phyloP scores from a whole-genome alignment of 1,140 invertebrate genomes.

The Caerostris darwini region DNA sequence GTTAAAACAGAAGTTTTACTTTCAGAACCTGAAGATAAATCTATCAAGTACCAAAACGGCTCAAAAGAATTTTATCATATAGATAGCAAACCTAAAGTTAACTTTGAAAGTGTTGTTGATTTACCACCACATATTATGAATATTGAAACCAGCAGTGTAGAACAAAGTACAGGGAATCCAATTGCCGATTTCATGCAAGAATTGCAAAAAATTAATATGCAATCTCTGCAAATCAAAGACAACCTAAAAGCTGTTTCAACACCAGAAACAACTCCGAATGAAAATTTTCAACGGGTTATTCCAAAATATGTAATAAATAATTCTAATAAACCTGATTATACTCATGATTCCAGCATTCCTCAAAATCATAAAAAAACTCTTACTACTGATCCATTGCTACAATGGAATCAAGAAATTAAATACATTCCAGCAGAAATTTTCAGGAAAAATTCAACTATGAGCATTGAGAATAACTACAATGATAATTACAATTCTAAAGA shows the following conservation, averaged over 20 bases:
- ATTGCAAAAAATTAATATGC: neutral
- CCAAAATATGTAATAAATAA: neutral
- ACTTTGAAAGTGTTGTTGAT: neutral
- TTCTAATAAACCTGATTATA: neutral
- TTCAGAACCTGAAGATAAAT: neutral
- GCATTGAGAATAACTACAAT: neutral
- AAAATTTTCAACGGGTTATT: neutral
- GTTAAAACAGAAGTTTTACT: neutral
- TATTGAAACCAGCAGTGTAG: neutral
- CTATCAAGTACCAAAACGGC: neutral
- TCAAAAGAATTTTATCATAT: conserved; percentile 40
- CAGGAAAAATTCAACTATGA: conserved; percentile 17
- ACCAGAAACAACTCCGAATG: neutral
- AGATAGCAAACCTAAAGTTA: neutral
- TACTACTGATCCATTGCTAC: neutral
- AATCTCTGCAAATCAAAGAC: neutral
- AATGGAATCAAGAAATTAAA: conserved; percentile 11
- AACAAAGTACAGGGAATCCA: neutral
- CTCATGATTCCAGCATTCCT: neutral
- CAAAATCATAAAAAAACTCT: neutral
- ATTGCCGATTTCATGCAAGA: neutral
- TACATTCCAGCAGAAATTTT: conserved; percentile 51
- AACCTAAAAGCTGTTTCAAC: neutral
- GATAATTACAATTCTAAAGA: neutral
- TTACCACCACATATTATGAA: conserved; percentile 24